Evolutionary conservation across 2,113 vertebrate species (phyloP).

Genomic region (Pogonocichla stellata): DNA sequence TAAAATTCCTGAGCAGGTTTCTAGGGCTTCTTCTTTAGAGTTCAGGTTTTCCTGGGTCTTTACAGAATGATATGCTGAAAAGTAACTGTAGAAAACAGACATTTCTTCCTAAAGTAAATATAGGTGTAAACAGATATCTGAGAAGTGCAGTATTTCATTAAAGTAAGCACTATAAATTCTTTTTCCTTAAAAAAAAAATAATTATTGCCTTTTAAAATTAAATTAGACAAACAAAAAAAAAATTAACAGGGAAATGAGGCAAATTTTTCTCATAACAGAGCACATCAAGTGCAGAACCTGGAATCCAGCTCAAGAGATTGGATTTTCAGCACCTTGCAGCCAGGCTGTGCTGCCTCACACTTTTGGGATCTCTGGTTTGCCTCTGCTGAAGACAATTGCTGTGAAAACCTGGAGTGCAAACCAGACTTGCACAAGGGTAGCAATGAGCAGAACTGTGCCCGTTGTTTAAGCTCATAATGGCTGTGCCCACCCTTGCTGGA

Average conservation of each 20-base stretch:
- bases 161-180: background rate
- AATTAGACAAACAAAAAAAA: background rate
- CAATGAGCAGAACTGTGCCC: background rate
- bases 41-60: background rate
- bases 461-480: background rate
- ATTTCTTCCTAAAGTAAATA: background rate
- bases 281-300: background rate
- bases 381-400: background rate
- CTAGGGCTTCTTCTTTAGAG: background rate
- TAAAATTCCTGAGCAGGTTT: background rate
- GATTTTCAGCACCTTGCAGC: background rate
- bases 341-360: background rate
- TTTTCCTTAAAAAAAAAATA: background rate
- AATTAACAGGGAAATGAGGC: background rate
- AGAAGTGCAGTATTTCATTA: background rate
- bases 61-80: background rate
- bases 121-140: background rate
- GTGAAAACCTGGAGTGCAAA: background rate
- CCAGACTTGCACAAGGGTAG: rapidly evolving
- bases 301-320: background rate
- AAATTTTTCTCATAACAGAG: background rate
- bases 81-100: background rate
- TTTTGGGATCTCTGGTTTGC: background rate
- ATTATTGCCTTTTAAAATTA: background rate
- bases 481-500: background rate